Base-by-base conservation (phyloP, 2,113 vertebrate species). In the Triplophysa rosa region DNA sequence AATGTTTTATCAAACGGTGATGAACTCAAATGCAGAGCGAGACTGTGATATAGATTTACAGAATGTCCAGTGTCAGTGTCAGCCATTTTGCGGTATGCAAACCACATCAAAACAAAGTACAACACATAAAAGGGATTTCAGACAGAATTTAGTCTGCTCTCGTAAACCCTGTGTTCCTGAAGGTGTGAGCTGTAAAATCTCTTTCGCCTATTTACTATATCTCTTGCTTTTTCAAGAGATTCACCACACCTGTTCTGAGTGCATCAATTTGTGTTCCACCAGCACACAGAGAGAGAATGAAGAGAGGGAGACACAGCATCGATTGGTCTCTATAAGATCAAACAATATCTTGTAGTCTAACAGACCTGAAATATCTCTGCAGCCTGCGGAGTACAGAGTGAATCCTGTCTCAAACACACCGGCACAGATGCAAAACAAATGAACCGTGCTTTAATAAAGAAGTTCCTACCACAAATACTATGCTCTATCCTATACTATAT, bases 301-400 rank as follows among this genome's bases (percentile, higher is more conserved):
- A 54, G 19, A 52, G 23, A 24, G 7, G 11, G 61, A 29, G n/a
- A 21, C 8, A 23, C 17, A 33, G 16, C 19, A 26, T 19, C 58
- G 26, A 33, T 26, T 19, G 8, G 8, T 37, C 47, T 56, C 12
- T 52, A 24, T 65, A 11, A 14, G 12, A 24, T 56, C 59, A 65
- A 37, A 14, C 3, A 2, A 21, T 65, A 24, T 16, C 59, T 77
- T 45, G 8, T 21, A 58, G 6, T 14, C 23, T 6, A 47, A 37
- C 6, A 64, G 16, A 21, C n/a, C 37, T 67, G 33, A 77, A 77
- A 77, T 66, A 77, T 59, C 59, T 63, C 59, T 76, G 73, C 61
- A 54, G 45, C 23, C 17, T 17, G 26, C 4, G 23, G 47, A 63
- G 21, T 49, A 2, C 0, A n/a, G 21, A 54, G 61, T n/a, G 21